These are phyloP conservation scores for Porites rus DNA, from an alignment of 92 coral and sea anemone genomes.

Conservation along the genomic window DNA sequence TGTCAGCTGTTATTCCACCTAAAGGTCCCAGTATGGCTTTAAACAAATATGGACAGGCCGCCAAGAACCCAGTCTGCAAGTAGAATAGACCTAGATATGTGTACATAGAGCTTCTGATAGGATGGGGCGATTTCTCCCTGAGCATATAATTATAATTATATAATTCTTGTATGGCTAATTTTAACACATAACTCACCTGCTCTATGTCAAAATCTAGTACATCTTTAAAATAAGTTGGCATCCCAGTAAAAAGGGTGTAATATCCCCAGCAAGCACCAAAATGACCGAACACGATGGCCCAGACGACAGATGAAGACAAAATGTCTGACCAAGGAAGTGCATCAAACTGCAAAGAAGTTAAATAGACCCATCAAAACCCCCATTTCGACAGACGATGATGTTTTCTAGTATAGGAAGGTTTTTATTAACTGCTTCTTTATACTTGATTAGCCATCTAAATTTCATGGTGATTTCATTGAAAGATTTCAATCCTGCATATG, in stretches of 20 bases:
- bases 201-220: conserved; percentile 92
- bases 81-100: not conserved
- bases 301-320: conserved; percentile 86
- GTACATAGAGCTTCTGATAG: no score
- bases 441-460: no score
- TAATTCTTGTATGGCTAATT: not conserved
- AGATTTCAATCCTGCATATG: no score
- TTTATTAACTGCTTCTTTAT: no score
- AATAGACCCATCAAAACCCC: not conserved
- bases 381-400: not conserved
- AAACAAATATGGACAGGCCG: conserved; percentile 96
- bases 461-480: no score
- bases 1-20: conserved; percentile 92
- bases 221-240: conserved; percentile 98
- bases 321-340: conserved; percentile 92
- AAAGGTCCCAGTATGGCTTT: conserved; percentile 93
- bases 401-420: no score
- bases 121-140: no score
- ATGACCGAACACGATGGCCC: conserved; percentile 97
- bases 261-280: conserved; percentile 99
- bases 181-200: conserved; percentile 63
- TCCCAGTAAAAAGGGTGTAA: conserved; percentile 94
- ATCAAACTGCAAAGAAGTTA: conserved; percentile 70
- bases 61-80: conserved; percentile 93
- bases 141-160: no score